Evolutionary conservation across 2,888 invertebrate genomes (phyloP), one percentile per base, ranked within the genome.

Genomic region (Cataglyphis altisquamis): DNA sequence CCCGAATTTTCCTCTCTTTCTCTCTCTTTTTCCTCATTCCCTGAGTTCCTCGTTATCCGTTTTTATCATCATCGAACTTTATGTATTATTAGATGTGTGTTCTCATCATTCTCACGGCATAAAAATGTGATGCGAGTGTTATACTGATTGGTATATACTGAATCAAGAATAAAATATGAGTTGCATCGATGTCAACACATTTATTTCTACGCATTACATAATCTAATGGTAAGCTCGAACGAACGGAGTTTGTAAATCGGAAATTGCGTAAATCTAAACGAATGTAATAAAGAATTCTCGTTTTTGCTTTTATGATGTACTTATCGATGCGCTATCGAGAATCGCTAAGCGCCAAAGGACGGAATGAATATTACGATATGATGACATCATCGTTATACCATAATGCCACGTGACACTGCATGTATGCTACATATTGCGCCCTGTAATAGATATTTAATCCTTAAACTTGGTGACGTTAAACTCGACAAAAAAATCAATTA

Each of bases 51-150:
- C 41, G 21, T 67, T 12, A n/a, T 73, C 73, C 60, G 18, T 80
- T 87, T 87, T 78, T 66, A 68, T 70, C 62, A 41, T 64, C 62
- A n/a, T 25, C 39, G 29, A 80, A 81, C 70, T 78, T 85, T 78
- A 18, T 68, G 3, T 48, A 6, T 15, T 12, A 70, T 55, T 55
- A n/a, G 6, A n/a, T 36, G 4, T 48, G 48, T 67, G 67, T 66
- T 64, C 36, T 60, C 6, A 36, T 15, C 21, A 41, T 72, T n/a
- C 1, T 8, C 10, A 18, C 1, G 21, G 36, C 45, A 78, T 73
- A 32, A 32, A 85, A 83, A 41, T 52, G 39, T 55, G 25, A 77
- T 55, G 78, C 57, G 62, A 81, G 73, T 75, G 63, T 63, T 39
- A 25, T 25, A 25, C 25, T 25, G 1, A 18, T 9, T 15, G 39